A percentile compares a stretch with the other conserved stretches of the same genome.
Evolutionary conservation across 2,113 vertebrate species (phyloP).

Genomic region (Mus spicilegus): DNA sequence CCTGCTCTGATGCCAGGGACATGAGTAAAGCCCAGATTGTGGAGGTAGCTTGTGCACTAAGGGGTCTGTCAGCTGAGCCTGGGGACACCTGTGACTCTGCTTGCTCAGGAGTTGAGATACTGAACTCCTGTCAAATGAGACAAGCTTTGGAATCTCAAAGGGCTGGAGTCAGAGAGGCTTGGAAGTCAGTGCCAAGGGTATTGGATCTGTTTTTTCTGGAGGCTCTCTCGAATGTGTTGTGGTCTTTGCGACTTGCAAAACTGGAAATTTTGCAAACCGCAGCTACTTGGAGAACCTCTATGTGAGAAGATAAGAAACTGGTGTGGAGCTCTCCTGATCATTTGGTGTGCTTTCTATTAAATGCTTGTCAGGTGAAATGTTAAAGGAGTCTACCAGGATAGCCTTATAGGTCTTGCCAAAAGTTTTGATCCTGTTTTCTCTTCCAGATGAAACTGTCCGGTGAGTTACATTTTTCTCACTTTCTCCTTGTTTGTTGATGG

Average conservation of each 20-base stretch:
- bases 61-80: rapidly evolving
- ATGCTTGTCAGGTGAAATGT: not conserved
- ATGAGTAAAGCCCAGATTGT: too few relatives aligned
- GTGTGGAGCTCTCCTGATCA: not conserved
- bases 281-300: too few relatives aligned
- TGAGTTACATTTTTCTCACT: not conserved
- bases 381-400: not conserved
- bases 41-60: not conserved
- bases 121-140: not conserved
- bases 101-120: not conserved
- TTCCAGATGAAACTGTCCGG: not conserved
- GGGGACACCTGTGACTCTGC: not conserved
- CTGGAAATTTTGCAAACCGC: not conserved
- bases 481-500: not conserved
- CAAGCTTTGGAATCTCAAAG: not conserved
- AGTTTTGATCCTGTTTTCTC: not conserved
- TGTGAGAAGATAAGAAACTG: not conserved
- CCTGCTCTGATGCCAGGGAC: not conserved
- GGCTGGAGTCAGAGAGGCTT: not conserved
- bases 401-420: not conserved
- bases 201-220: not conserved
- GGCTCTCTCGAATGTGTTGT: not conserved
- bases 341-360: not conserved
- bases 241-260: not conserved
- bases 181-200: not conserved